A percentile compares a stretch with the other conserved stretches of the same genome.
Evolutionary conservation across 2,113 vertebrate species (phyloP).

Genomic region (human): DNA sequence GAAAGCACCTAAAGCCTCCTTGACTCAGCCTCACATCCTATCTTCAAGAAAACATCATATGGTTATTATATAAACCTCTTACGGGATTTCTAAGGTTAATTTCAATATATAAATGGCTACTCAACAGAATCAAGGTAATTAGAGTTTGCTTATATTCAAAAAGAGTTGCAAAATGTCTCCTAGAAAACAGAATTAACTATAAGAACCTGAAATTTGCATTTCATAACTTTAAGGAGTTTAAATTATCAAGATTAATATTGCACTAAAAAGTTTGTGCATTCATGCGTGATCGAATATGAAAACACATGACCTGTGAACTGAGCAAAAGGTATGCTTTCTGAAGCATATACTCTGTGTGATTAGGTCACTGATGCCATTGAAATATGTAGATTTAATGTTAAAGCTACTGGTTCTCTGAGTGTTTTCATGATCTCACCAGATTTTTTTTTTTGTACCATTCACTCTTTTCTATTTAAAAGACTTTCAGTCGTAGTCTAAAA

Average conservation of each 20-base stretch:
- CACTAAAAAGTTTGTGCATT: slow-evolving; percentile 10
- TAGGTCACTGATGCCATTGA: background rate
- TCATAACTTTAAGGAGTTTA: background rate
- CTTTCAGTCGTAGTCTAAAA: background rate
- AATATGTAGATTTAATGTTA: background rate
- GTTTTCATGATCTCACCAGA: background rate
- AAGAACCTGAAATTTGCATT: background rate
- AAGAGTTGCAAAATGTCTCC: background rate
- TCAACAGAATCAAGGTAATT: background rate
- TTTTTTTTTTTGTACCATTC: background rate
- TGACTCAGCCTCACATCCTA: background rate
- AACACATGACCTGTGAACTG: slow-evolving; percentile 18
- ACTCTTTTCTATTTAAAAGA: background rate
- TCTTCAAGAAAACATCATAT: background rate
- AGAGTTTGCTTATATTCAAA: background rate
- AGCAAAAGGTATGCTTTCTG: slow-evolving; percentile 66
- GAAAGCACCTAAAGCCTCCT: background rate
- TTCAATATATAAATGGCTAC: background rate
- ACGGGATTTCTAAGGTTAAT: background rate
- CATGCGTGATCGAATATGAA: slow-evolving; percentile 51
- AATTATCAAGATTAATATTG: background rate
- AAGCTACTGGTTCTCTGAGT: background rate
- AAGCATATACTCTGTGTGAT: slow-evolving; percentile 50
- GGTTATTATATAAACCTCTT: background rate
- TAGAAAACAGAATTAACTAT: background rate